Evolutionary conservation across 2,888 invertebrate genomes (phyloP), one percentile per base, ranked within the genome.

Genomic region (Lacanobia oleracea): DNA sequence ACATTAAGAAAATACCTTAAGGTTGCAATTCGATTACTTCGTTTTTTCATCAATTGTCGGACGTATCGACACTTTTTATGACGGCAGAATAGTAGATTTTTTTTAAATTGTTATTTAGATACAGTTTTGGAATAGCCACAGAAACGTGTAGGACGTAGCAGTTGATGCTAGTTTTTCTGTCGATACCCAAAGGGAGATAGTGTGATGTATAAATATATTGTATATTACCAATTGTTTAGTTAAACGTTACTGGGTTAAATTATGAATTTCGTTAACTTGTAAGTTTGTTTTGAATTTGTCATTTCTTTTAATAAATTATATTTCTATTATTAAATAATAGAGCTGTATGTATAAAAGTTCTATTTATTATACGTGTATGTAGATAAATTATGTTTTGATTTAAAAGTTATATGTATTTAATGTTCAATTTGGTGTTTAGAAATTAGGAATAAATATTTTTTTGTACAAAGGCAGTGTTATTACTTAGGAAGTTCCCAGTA

Each of bases 381-480:
- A 67, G 57, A 6, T 64, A 71, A 45, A 63, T 54, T 74, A 23
- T 64, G 57, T 63, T 56, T 66, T 64, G 51, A 64, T 53, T 54
- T 61, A 43, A 60, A 73, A 40, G 18, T 59, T 63, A 27, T 67
- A 54, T 68, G 56, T 75, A 67, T 72, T 63, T 68, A 77, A 9
- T 70, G 64, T 82, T 74, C 64, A 62, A 54, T 43, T 83, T 63
- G 78, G 65, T 78, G 76, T 84, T 50, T 84, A 84, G 81, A 72
- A 65, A 65, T 65, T 84, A 85, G 79, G 76, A 84, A 83, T 85
- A 84, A 84, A 85, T 85, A 79, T 75, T 69, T 76, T n/a, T 83
- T 81, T 85, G 59, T 72, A 70, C 67, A 75, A 40, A 74, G 72
- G 0, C 33, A 3, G 62, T 71, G 54, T 59, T 75, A 21, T 51